Evolutionary conservation across 2,888 invertebrate species (phyloP).

Genomic region (Meteorus colon): DNA sequence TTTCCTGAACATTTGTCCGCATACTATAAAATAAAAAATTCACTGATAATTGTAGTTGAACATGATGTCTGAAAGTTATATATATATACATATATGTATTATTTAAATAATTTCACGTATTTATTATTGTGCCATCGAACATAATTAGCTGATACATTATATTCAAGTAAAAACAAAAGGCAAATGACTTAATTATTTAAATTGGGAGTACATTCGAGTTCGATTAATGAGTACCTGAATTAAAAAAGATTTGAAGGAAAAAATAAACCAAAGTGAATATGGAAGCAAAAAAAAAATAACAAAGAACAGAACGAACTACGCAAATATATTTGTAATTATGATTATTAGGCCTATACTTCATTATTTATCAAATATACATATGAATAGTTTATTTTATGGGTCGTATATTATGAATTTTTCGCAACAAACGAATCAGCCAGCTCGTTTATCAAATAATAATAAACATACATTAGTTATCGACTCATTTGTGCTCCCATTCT

Average conservation of each 20-base stretch:
- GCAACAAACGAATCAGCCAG: constrained; percentile 30
- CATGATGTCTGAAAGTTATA: constrained; percentile 9
- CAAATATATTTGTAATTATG: constrained; percentile 20
- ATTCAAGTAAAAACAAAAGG: constrained; percentile 12
- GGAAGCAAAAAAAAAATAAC: constrained; percentile 37
- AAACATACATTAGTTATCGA: constrained; percentile 33
- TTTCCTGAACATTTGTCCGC: constrained; percentile 1
- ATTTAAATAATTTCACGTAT: constrained; percentile 20
- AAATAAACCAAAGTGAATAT: constrained; percentile 11
- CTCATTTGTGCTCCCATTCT: constrained; percentile 43
- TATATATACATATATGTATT: neutral
- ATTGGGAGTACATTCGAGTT: constrained; percentile 51
- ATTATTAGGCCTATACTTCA: constrained; percentile 35
- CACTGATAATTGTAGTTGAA: constrained; percentile 7
- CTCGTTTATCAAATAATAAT: constrained; percentile 26
- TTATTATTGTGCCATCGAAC: constrained; percentile 43
- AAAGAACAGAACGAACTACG: constrained; percentile 21
- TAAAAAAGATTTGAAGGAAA: constrained; percentile 2
- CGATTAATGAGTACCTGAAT: constrained; percentile 44
- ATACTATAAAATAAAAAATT: neutral
- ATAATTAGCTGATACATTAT: constrained; percentile 20
- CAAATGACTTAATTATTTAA: constrained; percentile 27
- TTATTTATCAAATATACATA: constrained; percentile 25
- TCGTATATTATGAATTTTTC: neutral
- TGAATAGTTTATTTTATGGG: constrained; percentile 5